A percentile compares a stretch with the other conserved stretches of the same genome.
These are phyloP conservation scores for Dromius quadrimaculatus DNA, from an alignment of 2,888 invertebrate species.

Conservation along the genomic window DNA sequence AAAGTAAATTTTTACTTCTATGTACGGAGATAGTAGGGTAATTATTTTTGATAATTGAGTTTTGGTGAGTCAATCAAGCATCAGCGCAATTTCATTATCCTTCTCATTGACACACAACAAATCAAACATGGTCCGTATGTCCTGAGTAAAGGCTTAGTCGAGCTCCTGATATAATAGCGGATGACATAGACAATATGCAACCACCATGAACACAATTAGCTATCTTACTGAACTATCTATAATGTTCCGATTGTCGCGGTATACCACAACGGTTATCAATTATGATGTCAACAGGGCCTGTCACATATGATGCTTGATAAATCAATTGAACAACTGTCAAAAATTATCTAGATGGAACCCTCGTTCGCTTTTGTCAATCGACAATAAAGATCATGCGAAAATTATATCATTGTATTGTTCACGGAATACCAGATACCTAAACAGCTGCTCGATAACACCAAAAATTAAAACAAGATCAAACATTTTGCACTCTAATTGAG, in stretches of 20 bases:
- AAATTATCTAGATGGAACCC: constrained; percentile 33
- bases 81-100: no score
- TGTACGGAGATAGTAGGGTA: no score
- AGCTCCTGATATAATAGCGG: constrained; percentile 14
- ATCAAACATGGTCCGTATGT: neutral
- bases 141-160: neutral
- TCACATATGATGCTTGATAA: constrained; percentile 40
- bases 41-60: no score
- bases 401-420: constrained; percentile 1
- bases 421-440: neutral
- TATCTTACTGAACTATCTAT: constrained; percentile 52
- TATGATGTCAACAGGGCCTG: constrained; percentile 43
- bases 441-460: neutral
- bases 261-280: constrained; percentile 42
- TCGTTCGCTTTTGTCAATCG: neutral
- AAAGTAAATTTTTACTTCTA: no score
- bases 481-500: no score
- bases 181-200: constrained; percentile 45
- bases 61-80: no score
- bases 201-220: constrained; percentile 52
- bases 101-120: neutral
- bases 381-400: neutral
- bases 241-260: constrained; percentile 44
- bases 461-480: no score
- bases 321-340: constrained; percentile 34